These are phyloP conservation scores for Trichogramma dendrolimi DNA, from an alignment of 2,888 invertebrate species.

Conservation along the genomic window DNA sequence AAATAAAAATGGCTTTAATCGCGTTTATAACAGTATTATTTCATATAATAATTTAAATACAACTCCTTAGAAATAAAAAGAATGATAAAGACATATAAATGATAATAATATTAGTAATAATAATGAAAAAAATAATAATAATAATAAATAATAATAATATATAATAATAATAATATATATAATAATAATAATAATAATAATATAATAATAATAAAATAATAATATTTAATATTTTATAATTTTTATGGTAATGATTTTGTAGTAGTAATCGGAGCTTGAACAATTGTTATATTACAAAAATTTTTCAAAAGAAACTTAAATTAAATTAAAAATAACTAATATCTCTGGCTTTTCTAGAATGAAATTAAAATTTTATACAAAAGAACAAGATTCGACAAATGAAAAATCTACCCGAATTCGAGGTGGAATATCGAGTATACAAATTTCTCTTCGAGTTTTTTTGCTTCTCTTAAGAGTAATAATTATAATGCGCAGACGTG, in stretches of 20 bases:
- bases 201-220: too few relatives aligned
- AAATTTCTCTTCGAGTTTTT: slow-evolving; percentile 21
- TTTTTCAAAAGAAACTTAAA: too few relatives aligned
- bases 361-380: too few relatives aligned
- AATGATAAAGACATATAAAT: slow-evolving; percentile 1
- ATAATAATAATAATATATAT: slow-evolving; percentile 6
- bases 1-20: not conserved
- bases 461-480: slow-evolving; percentile 15
- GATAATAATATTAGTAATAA: not conserved
- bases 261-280: too few relatives aligned
- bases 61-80: not conserved
- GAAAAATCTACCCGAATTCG: slow-evolving; percentile 22
- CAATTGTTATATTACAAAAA: too few relatives aligned
- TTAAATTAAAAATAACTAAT: too few relatives aligned
- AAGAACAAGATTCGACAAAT: not conserved
- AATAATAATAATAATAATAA: not conserved
- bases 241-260: too few relatives aligned
- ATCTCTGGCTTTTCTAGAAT: too few relatives aligned
- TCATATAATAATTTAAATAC: not conserved
- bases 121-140: slow-evolving; percentile 4
- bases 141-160: slow-evolving; percentile 7
- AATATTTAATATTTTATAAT: too few relatives aligned
- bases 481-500: slow-evolving; percentile 25
- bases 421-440: slow-evolving; percentile 28
- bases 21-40: not conserved